These are phyloP conservation scores for Eupithecia dodoneata DNA, from an alignment of 2,888 invertebrate genomes.

Conservation along the genomic window DNA sequence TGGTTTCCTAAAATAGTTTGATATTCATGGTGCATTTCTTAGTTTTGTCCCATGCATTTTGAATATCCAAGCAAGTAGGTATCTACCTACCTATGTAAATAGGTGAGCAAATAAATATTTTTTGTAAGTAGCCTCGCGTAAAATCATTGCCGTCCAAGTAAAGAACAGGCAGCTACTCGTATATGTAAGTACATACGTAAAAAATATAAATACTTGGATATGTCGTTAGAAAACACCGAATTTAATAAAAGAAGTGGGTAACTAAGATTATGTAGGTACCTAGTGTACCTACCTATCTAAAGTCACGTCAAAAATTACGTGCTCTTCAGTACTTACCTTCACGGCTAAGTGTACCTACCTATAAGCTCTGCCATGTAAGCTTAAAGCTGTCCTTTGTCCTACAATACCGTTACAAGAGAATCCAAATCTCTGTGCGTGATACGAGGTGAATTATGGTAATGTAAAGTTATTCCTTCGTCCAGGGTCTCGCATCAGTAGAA, in stretches of 20 bases:
- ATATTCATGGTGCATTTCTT: not conserved
- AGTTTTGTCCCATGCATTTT: not conserved
- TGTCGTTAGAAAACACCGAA: too few species aligned
- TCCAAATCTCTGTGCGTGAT: constrained; percentile 42
- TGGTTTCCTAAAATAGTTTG: constrained; percentile 9
- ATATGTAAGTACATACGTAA: too few species aligned
- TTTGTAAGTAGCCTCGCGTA: not conserved
- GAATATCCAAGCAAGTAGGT: not conserved
- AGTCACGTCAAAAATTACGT: not conserved
- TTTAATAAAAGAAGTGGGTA: too few species aligned
- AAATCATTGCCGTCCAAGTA: too few species aligned
- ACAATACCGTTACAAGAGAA: constrained; percentile 15
- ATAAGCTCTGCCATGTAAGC: not conserved
- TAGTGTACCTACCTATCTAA: too few species aligned
- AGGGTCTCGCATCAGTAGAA: constrained; percentile 49
- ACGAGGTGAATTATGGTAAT: constrained; percentile 68
- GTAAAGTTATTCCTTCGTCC: constrained; percentile 49
- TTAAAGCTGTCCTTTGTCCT: constrained; percentile 15
- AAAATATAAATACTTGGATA: too few species aligned
- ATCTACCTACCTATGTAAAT: not conserved
- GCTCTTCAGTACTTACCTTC: not conserved
- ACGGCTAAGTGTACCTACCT: not conserved
- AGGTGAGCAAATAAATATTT: not conserved
- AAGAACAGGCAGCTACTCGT: too few species aligned
- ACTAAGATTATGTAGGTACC: too few species aligned